Percentiles rank a stretch among this genome's conserved stretches.
Evolutionary conservation across 1,140 invertebrate genomes (phyloP).

Genomic region (Drosophila lini): DNA sequence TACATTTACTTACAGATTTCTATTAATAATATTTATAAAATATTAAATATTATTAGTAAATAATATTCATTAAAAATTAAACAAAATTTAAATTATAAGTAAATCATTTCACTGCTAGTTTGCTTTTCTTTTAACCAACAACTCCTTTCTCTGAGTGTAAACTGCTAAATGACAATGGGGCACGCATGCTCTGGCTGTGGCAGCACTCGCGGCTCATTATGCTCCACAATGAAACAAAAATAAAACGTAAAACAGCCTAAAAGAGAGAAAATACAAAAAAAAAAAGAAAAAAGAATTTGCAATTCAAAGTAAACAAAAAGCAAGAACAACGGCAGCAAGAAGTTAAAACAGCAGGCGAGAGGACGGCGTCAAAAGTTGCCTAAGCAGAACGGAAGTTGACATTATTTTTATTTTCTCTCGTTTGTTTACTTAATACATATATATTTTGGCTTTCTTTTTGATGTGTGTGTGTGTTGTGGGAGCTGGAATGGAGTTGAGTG

Average conservation of each 20-base stretch:
- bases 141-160: constrained; percentile 1
- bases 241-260: constrained; percentile 43
- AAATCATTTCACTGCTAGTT: neutral
- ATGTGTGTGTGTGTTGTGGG: constrained; percentile 16
- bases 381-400: constrained; percentile 71
- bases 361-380: constrained; percentile 52
- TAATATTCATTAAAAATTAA: neutral
- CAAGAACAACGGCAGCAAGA: constrained; percentile 31
- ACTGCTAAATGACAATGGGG: constrained; percentile 53
- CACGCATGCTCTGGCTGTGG: constrained; percentile 57
- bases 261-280: constrained; percentile 4
- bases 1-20: no score
- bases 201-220: constrained; percentile 56
- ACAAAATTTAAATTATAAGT: no score
- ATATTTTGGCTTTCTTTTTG: constrained; percentile 24
- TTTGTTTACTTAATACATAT: constrained; percentile 32
- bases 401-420: constrained; percentile 69
- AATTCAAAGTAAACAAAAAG: constrained; percentile 52
- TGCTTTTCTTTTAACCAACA: no score
- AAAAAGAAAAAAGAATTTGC: constrained; percentile 26
- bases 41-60: no score
- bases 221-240: constrained; percentile 56
- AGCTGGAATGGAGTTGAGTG: constrained; percentile 28
- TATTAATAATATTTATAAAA: neutral
- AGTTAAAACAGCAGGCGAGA: constrained; percentile 43